A percentile compares a stretch with the other conserved stretches of the same genome.
phyloP scores from a whole-genome alignment of 2,888 invertebrate genomes.

The Lasius fuliginosus region DNA sequence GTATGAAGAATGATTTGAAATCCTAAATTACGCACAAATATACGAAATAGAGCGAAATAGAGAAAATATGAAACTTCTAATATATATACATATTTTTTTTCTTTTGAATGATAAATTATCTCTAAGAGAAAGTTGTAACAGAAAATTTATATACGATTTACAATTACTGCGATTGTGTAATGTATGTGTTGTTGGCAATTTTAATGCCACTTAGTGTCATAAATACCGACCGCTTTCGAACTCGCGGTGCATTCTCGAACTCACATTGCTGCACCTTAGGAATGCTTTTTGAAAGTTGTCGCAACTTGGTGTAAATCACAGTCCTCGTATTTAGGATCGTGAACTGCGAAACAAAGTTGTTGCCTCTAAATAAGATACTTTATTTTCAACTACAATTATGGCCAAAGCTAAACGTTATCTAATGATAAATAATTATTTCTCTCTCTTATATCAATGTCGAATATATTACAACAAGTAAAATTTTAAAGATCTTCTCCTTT shows the following conservation, averaged over 20 bases:
- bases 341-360: background rate
- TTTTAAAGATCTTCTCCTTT: background rate
- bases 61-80: background rate
- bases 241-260: background rate
- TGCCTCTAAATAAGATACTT: background rate
- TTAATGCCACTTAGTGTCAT: background rate
- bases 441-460: no score
- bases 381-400: background rate
- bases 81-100: background rate
- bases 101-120: background rate
- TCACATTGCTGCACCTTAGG: constrained; percentile 20
- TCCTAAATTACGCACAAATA: no score
- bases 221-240: constrained; percentile 11
- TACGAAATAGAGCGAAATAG: no score
- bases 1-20: no score
- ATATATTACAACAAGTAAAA: background rate
- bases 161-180: background rate
- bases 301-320: constrained; percentile 21
- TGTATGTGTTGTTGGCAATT: background rate
- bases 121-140: background rate
- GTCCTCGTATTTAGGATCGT: background rate
- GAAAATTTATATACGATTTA: background rate
- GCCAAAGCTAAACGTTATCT: background rate
- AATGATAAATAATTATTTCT: no score
- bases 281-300: constrained; percentile 37